phyloP scores from a whole-genome alignment of 2,888 invertebrate species.

The Azorinus chamasolen region DNA sequence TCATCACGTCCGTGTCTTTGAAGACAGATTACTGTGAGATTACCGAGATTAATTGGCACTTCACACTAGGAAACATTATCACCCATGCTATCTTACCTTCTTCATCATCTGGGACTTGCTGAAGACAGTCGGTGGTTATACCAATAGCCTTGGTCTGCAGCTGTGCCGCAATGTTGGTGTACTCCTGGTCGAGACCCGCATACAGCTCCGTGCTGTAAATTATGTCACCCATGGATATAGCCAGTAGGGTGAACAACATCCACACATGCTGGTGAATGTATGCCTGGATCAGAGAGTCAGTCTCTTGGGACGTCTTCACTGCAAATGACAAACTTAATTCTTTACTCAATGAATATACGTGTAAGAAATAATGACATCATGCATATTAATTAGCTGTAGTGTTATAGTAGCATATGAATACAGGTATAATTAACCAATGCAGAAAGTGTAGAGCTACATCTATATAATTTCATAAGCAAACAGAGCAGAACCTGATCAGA shows the following conservation, averaged over 20 bases:
- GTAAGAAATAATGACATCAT: too few species aligned
- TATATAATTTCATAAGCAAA: too few species aligned
- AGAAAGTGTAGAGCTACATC: too few species aligned
- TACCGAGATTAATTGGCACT: too few species aligned
- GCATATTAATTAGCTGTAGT: too few species aligned
- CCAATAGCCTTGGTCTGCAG: conserved; percentile 82
- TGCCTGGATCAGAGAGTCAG: conserved; percentile 81
- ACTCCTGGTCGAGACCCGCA: conserved; percentile 75
- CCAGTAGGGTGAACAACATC: conserved; percentile 83
- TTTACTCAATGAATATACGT: too few species aligned
- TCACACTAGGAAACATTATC: too few species aligned
- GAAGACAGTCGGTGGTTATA: conserved; percentile 78
- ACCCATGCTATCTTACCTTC: conserved; percentile 63
- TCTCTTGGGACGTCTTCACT: conserved; percentile 81
- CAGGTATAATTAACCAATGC: too few species aligned
- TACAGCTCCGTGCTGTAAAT: conserved; percentile 68
- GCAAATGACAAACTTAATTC: conserved; percentile 38
- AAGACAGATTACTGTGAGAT: too few species aligned
- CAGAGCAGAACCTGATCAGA: too few species aligned
- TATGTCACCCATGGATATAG: conserved; percentile 81
- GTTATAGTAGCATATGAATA: too few species aligned
- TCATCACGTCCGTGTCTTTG: too few species aligned
- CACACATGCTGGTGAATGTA: conserved; percentile 86
- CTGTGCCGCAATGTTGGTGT: conserved; percentile 78
- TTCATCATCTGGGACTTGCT: conserved; percentile 78